phyloP scores from a whole-genome alignment of 1,140 invertebrate species.

The Agrilus planipennis region DNA sequence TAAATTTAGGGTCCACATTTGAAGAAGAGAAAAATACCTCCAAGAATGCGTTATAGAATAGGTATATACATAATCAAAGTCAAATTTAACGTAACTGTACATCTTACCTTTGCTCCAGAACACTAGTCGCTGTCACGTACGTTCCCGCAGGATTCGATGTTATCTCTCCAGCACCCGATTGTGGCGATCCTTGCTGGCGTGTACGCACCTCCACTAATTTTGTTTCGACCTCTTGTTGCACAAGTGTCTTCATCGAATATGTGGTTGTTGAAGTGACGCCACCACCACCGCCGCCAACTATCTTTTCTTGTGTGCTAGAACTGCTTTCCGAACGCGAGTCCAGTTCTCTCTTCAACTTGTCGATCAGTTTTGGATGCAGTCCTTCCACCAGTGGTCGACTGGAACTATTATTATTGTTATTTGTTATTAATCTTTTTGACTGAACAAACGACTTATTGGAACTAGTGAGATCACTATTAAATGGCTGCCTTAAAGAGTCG shows the following conservation, averaged over 20 bases:
- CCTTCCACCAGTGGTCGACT: no score
- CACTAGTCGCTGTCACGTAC: slow-evolving; percentile 24
- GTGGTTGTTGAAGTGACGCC: slow-evolving; percentile 2
- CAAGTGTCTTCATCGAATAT: slow-evolving; percentile 4
- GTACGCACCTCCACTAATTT: slow-evolving; percentile 3
- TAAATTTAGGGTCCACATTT: no score
- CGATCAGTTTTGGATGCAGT: slow-evolving; percentile 19
- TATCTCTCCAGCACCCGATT: slow-evolving; percentile 23
- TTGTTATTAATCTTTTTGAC: background rate
- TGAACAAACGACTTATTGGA: background rate
- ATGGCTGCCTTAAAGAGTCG: background rate
- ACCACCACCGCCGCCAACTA: background rate
- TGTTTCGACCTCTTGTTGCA: slow-evolving; percentile 10
- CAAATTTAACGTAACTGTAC: background rate
- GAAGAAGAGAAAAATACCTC: no score
- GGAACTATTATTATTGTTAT: background rate
- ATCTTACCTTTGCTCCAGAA: slow-evolving; percentile 21
- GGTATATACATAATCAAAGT: no score
- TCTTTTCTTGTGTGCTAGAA: slow-evolving; percentile 15
- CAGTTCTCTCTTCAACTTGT: slow-evolving; percentile 20
- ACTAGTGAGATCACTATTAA: background rate
- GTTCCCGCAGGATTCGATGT: slow-evolving; percentile 29
- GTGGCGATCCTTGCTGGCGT: slow-evolving; percentile 18
- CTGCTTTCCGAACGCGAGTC: slow-evolving; percentile 26
- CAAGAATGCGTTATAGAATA: no score